phyloP scores from a whole-genome alignment of 2,888 invertebrate species.

The Mimachlamys varia region DNA sequence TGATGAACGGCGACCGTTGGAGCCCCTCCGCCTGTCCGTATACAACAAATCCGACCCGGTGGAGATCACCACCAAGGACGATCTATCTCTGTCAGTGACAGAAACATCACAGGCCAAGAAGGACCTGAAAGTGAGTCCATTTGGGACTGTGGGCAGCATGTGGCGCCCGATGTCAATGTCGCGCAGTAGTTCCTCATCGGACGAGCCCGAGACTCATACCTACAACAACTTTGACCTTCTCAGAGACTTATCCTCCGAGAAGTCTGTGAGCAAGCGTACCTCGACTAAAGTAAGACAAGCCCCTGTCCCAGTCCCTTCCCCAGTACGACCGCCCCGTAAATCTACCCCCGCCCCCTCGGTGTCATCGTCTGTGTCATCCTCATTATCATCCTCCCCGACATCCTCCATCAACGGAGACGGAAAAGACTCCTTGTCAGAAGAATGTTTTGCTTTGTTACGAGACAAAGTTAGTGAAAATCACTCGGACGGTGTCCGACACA shows the following conservation, averaged over 20 bases:
- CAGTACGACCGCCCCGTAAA: background rate
- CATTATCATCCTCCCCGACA: conserved; percentile 41
- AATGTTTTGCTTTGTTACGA: conserved; percentile 66
- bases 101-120: conserved; percentile 47
- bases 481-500: conserved; percentile 67
- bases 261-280: conserved; percentile 38
- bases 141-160: conserved; percentile 72
- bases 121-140: conserved; percentile 67
- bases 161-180: conserved; percentile 72
- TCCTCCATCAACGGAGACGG: conserved; percentile 9
- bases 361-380: conserved; percentile 44
- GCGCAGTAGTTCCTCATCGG: conserved; percentile 57
- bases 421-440: conserved; percentile 60
- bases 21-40: background rate
- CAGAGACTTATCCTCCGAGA: conserved; percentile 58
- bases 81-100: conserved; percentile 29
- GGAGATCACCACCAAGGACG: conserved; percentile 41
- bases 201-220: conserved; percentile 57
- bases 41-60: background rate
- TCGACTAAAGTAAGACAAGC: conserved; percentile 41
- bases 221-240: conserved; percentile 64
- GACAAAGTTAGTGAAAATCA: conserved; percentile 67
- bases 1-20: background rate
- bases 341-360: conserved; percentile 1
- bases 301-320: conserved; percentile 1